Evolutionary conservation across 1,140 invertebrate species (phyloP).

Genomic region (Wasmannia auropunctata): DNA sequence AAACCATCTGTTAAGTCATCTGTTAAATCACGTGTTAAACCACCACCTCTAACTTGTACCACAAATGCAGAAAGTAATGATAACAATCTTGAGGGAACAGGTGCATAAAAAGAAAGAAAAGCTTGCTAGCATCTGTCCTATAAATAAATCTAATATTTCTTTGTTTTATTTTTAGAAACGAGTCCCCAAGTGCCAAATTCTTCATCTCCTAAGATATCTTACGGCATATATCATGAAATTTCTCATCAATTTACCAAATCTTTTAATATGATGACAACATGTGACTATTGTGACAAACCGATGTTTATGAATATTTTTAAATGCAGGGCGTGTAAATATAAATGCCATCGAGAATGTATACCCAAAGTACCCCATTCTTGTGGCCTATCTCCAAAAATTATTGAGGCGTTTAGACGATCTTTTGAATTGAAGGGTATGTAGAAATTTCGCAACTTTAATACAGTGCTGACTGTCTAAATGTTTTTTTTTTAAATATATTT

Average conservation of each 20-base stretch:
- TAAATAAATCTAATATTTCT: conserved; percentile 4
- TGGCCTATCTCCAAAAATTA: conserved; percentile 93
- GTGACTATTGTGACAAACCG: conserved; percentile 96
- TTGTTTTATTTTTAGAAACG: conserved; percentile 73
- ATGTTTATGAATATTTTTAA: conserved; percentile 94
- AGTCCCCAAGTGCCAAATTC: conserved; percentile 90
- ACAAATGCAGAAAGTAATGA: conserved; percentile 87
- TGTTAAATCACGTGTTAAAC: conserved; percentile 82
- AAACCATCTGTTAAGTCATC: conserved; percentile 84
- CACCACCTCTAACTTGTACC: conserved; percentile 73
- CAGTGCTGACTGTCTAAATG: not conserved
- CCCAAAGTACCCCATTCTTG: conserved; percentile 96
- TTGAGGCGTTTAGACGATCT: conserved; percentile 92
- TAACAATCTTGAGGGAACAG: conserved; percentile 83
- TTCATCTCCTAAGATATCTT: conserved; percentile 89
- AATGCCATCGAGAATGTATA: conserved; percentile 96
- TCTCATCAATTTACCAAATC: conserved; percentile 95
- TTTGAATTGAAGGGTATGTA: conserved; percentile 87
- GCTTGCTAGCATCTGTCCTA: not conserved
- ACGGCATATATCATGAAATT: conserved; percentile 95
- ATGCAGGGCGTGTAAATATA: conserved; percentile 98
- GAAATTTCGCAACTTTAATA: not conserved
- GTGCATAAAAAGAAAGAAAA: conserved; percentile 58
- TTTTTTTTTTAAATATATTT: not conserved
- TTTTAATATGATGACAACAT: conserved; percentile 95